A percentile compares a stretch with the other conserved stretches of the same genome.
Conservation (phyloP, 2,797 vertebrate genomes). For the Tarsius wallacei region DNA sequence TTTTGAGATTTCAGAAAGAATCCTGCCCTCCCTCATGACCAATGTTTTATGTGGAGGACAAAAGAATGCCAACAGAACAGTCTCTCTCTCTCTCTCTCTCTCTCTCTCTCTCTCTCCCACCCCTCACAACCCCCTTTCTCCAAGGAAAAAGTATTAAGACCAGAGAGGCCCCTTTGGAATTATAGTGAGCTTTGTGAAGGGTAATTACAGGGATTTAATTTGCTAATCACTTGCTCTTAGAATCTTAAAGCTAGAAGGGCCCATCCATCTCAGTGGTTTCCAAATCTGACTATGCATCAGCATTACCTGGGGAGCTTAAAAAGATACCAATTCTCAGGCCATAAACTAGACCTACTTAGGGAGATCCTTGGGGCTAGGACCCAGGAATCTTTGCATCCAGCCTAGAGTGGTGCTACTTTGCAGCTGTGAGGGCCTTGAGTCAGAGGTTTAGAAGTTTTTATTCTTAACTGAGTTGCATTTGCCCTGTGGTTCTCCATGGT, state of each 20-base stretch:
- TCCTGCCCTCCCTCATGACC: not conserved
- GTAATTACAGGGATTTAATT: conserved; percentile 61
- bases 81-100: not conserved
- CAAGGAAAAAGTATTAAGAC: conserved; percentile 6
- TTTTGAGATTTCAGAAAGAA: conserved; percentile 21
- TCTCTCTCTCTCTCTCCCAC: no score
- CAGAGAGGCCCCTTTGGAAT: conserved; percentile 46
- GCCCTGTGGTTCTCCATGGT: not conserved
- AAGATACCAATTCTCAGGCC: not conserved
- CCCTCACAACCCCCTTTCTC: not conserved
- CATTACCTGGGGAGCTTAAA: not conserved
- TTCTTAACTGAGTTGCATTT: not conserved
- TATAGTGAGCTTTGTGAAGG: conserved; percentile 48
- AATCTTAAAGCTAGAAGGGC: conserved; percentile 43
- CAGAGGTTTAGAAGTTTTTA: not conserved
- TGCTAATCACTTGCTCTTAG: conserved; percentile 54
- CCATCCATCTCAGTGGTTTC: not conserved
- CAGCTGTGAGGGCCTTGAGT: not conserved
- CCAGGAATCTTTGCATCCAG: not conserved
- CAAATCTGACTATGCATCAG: not conserved
- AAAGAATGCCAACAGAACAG: not conserved
- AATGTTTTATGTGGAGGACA: not conserved
- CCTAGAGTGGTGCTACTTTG: not conserved
- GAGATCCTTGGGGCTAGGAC: not conserved
- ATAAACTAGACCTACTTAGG: not conserved